phyloP scores from a whole-genome alignment of 2,888 invertebrate genomes.

The Oligia fasciuncula region DNA sequence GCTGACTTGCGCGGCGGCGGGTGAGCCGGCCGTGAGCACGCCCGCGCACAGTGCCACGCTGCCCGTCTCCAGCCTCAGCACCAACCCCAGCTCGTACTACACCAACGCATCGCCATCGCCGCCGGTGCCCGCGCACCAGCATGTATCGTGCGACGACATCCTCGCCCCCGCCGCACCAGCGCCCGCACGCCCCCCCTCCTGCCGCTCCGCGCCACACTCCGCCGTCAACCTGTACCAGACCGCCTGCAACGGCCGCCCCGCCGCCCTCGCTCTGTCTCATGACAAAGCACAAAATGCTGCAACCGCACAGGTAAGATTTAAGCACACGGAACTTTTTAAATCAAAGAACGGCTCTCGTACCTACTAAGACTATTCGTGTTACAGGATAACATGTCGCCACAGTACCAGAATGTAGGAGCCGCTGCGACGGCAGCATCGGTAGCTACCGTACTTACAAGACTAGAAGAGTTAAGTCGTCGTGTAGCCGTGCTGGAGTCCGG shows the following conservation, averaged over 20 bases:
- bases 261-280: constrained; percentile 78
- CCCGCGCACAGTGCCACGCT: constrained; percentile 87
- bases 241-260: constrained; percentile 78
- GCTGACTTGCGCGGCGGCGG: constrained; percentile 79
- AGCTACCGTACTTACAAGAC: constrained; percentile 90
- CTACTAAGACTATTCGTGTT: constrained; percentile 14
- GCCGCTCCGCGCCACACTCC: constrained; percentile 87
- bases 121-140: constrained; percentile 84
- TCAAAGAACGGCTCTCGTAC: background rate
- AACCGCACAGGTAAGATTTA: constrained; percentile 72
- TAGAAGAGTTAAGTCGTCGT: constrained; percentile 92
- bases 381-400: constrained; percentile 85
- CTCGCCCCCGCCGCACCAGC: constrained; percentile 80
- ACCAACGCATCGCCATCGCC: constrained; percentile 91
- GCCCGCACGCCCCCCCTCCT: constrained; percentile 81
- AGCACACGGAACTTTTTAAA: background rate
- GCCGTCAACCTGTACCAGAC: constrained; percentile 86
- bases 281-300: constrained; percentile 80
- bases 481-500: constrained; percentile 93
- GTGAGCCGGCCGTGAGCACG: constrained; percentile 85
- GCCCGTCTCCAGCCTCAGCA: constrained; percentile 89
- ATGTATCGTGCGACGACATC: constrained; percentile 87
- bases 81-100: constrained; percentile 90
- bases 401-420: constrained; percentile 86
- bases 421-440: constrained; percentile 83